Conservation (phyloP, 2,888 invertebrate genomes). For the Drosophila limbata region DNA sequence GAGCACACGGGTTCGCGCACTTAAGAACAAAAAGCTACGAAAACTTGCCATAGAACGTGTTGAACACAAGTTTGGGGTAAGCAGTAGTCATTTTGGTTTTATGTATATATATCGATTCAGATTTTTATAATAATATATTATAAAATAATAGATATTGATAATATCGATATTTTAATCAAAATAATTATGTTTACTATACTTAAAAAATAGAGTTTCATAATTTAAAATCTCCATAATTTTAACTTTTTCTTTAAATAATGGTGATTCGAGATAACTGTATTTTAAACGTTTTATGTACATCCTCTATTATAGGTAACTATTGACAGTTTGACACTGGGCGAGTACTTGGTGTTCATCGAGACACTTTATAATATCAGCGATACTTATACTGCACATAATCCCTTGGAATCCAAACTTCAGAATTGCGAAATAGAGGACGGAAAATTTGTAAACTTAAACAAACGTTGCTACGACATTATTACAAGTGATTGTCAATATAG, state of each 20-base stretch:
- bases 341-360: constrained; percentile 76
- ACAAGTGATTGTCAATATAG: constrained; percentile 30
- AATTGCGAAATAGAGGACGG: constrained; percentile 21
- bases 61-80: constrained; percentile 43
- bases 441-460: constrained; percentile 34
- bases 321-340: constrained; percentile 53
- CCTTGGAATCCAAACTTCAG: constrained; percentile 42
- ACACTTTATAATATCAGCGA: constrained; percentile 72
- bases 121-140: too few species aligned
- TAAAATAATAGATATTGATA: too few species aligned
- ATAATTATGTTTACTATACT: too few species aligned
- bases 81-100: not conserved
- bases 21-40: constrained; percentile 72
- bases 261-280: too few species aligned
- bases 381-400: constrained; percentile 17
- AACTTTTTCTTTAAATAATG: too few species aligned
- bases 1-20: constrained; percentile 61
- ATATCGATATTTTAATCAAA: too few species aligned
- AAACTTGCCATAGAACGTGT: constrained; percentile 15
- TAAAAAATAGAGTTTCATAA: too few species aligned
- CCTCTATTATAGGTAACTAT: constrained; percentile 42
- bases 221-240: too few species aligned
- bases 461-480: constrained; percentile 39
- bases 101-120: too few species aligned
- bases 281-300: not conserved